phyloP scores from a whole-genome alignment of 2,113 vertebrate genomes.

The Chloroceryle aenea region DNA sequence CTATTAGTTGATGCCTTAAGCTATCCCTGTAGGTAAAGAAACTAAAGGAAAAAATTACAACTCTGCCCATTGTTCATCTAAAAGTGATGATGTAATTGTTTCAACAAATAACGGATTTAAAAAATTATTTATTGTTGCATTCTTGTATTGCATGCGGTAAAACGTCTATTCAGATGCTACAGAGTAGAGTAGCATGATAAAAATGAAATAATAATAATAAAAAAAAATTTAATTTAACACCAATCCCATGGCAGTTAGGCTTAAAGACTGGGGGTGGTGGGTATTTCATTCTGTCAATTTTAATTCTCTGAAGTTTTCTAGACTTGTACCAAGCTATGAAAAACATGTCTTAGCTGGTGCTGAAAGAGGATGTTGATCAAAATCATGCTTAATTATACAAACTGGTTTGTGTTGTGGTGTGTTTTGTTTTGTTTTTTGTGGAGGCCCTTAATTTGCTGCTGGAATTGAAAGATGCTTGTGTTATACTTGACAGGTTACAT shows the following conservation, averaged over 20 bases:
- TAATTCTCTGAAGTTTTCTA: not conserved
- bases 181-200: not conserved
- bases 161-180: not conserved
- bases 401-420: no score
- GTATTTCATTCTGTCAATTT: not conserved
- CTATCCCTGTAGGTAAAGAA: not conserved
- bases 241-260: not conserved
- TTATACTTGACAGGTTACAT: not conserved
- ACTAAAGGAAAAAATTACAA: not conserved
- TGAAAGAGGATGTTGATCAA: not conserved
- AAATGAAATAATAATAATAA: not conserved
- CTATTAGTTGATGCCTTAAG: not conserved
- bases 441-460: not conserved
- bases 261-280: not conserved
- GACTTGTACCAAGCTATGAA: not conserved
- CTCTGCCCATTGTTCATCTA: not conserved
- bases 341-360: not conserved
- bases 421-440: rapidly evolving
- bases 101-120: not conserved
- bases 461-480: not conserved
- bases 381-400: not conserved
- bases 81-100: not conserved
- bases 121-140: not conserved
- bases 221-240: not conserved
- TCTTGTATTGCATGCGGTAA: not conserved